Evolutionary conservation across 2,797 vertebrate species (phyloP).

Genomic region (Florisuga fusca): DNA sequence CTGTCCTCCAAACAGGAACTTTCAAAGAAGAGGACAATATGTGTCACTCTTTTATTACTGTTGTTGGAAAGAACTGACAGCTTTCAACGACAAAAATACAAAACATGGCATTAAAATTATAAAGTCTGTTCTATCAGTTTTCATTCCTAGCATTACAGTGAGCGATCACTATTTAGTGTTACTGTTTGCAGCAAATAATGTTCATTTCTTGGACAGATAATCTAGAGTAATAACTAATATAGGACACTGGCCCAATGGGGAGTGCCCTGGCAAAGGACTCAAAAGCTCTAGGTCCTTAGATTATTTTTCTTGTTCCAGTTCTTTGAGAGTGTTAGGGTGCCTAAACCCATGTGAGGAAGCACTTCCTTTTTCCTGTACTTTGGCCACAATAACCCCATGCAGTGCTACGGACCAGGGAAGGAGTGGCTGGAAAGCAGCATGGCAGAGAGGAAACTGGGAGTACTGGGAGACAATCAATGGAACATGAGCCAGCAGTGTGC

Average conservation of each 20-base stretch:
- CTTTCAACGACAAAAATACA: neutral
- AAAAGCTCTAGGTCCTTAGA: neutral
- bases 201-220: neutral
- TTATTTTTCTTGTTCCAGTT: neutral
- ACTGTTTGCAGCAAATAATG: neutral
- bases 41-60: accelerated
- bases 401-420: too few relatives aligned
- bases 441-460: too few relatives aligned
- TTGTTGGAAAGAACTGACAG: neutral
- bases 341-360: neutral
- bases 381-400: too few relatives aligned
- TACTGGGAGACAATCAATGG: too few relatives aligned
- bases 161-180: neutral
- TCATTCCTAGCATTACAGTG: neutral
- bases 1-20: neutral
- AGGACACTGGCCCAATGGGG: neutral
- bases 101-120: slow-evolving; percentile 1
- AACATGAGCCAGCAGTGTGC: too few relatives aligned
- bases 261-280: neutral
- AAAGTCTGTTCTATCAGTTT: neutral
- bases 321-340: neutral
- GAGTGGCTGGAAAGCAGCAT: too few relatives aligned
- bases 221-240: neutral
- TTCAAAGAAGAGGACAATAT: neutral
- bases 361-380: too few relatives aligned